Base-by-base conservation (phyloP, 2,113 vertebrate genomes). In the Cairina moschata region DNA sequence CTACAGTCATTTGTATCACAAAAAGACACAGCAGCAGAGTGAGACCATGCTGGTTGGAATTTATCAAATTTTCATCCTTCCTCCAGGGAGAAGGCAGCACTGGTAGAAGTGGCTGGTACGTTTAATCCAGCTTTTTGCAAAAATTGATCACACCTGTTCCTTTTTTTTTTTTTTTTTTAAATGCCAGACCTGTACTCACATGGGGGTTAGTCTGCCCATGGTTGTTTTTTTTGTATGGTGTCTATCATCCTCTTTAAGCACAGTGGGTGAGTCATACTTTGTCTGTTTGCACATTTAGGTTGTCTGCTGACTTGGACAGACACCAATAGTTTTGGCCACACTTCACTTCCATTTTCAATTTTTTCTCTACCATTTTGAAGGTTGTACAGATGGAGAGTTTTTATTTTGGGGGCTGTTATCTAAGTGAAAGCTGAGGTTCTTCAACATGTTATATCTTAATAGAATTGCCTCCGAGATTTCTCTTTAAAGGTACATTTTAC, bases 181-280 rank as follows among this genome's bases (percentile, higher is more conserved):
- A 11, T 67, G 34, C 9, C 26, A 22, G 11, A 10, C 0, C 0
- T 79, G 16, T 8, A 22, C 6, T 82, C 5, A 0, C 6, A 9
- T 65, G 38, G 52, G 20, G 21, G 50, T 81, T 77, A 56, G 32
- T 20, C 46, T 77, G 23, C 21, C 73, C 4, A 0, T 66, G 40
- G 11, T 40, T 38, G 9, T 46, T 46, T 42, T 60, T 44, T 38
- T 52, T 82, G 11, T 58, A 3, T 11, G 42, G 11, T 32, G 40
- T 3, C 73, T 82, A n/a, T 3, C 11, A 36, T 46, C 8, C 5
- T 36, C 20, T 55, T 20, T 46, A 80, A 26, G 56, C 58, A 60
- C 63, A 1, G 0, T 16, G 12, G 23, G 17, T 6, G 5, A 78
- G 17, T 50, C 1, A 1, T 29, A 28, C 29, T 2, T 67, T 65